Conservation (phyloP, 1,140 invertebrate genomes). For the Drosophila bocqueti region DNA sequence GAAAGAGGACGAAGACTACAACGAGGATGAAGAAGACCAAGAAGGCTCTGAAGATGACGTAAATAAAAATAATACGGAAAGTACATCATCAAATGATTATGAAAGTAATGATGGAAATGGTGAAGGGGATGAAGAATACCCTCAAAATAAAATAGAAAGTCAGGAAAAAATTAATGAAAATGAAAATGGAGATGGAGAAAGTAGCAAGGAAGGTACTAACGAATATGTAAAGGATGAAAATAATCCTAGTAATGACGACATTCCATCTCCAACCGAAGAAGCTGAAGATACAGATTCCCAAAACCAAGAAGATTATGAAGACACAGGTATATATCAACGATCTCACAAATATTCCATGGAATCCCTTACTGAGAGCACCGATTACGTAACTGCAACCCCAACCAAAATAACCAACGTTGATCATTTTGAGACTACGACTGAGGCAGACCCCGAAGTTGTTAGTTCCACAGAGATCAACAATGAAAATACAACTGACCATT, state of each 20-base stretch:
- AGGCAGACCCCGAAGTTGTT: not conserved
- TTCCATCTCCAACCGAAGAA: not conserved
- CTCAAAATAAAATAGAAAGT: not conserved
- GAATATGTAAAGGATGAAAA: not conserved
- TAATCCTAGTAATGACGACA: not conserved
- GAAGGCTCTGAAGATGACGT: not conserved
- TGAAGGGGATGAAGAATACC: not conserved
- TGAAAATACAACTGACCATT: not conserved
- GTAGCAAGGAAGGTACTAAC: not conserved
- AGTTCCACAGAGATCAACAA: not conserved
- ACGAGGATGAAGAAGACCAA: not conserved
- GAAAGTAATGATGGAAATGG: not conserved
- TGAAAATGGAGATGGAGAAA: not conserved
- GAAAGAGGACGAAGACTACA: slow-evolving; percentile 4
- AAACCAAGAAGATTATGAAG: not conserved
- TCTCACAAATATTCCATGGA: not conserved
- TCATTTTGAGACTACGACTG: not conserved
- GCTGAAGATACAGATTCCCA: not conserved
- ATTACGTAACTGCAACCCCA: not conserved
- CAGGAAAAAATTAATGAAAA: not conserved
- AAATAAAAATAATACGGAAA: not conserved
- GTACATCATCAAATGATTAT: not conserved
- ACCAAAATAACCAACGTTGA: not conserved
- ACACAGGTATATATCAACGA: not conserved
- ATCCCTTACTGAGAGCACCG: not conserved